Conservation (phyloP, 2,113 vertebrate species). For the Tursiops truncatus region DNA sequence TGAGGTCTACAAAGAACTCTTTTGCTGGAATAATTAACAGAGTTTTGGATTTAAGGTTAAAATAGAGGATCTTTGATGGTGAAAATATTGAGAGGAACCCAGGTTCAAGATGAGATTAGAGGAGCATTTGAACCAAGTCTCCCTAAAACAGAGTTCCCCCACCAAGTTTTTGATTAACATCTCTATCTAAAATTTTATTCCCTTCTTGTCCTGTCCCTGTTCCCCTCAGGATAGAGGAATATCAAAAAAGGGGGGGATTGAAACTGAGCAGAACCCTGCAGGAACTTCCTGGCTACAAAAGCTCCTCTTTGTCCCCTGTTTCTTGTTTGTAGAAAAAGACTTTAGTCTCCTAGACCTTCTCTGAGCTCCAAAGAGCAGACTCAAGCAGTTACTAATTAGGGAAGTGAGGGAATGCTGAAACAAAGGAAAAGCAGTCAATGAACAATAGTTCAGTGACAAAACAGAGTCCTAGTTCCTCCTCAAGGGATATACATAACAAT, state of each 20-base stretch:
- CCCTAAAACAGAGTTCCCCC: neutral
- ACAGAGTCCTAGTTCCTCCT: no score
- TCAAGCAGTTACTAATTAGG: no score
- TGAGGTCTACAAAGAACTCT: neutral
- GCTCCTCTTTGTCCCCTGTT: neutral
- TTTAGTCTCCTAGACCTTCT: neutral
- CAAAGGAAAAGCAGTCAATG: no score
- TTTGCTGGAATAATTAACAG: neutral
- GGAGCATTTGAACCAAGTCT: neutral
- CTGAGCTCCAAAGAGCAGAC: no score
- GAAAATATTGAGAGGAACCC: neutral
- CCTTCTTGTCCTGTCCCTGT: neutral
- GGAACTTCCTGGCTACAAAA: no score
- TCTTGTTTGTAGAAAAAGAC: neutral
- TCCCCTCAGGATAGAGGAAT: no score
- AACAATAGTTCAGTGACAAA: no score
- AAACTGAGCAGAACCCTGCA: no score
- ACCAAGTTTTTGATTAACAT: neutral
- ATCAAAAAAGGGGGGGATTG: no score
- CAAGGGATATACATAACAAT: no score
- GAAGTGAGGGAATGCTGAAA: no score
- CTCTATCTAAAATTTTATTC: neutral
- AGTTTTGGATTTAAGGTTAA: neutral
- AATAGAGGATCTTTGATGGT: neutral
- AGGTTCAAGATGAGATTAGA: neutral